Percentiles rank a stretch among this genome's conserved stretches.
phyloP scores from a whole-genome alignment of 1,140 invertebrate species.

The Coelopa frigida region DNA sequence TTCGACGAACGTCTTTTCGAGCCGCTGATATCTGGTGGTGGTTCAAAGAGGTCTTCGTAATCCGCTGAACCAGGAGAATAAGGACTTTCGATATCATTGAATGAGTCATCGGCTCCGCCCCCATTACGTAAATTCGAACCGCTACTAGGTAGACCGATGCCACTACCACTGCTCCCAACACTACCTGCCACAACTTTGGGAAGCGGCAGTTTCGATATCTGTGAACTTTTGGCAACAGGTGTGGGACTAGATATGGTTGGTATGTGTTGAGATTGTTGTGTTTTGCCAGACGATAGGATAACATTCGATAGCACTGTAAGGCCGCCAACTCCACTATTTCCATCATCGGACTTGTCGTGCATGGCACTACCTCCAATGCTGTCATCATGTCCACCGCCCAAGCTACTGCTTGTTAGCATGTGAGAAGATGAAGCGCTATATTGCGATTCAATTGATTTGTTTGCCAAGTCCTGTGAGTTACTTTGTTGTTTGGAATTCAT shows the following conservation, averaged over 20 bases:
- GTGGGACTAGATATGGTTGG: conserved; percentile 37
- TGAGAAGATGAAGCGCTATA: conserved; percentile 15
- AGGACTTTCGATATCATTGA: conserved; percentile 64
- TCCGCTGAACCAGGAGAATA: conserved; percentile 78
- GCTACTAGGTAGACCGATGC: conserved; percentile 11
- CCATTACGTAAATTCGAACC: conserved; percentile 43
- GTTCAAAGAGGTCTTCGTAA: conserved; percentile 79
- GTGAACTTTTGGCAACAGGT: conserved; percentile 23
- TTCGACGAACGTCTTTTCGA: conserved; percentile 15
- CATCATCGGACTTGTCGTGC: conserved; percentile 9
- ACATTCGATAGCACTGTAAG: conserved; percentile 41
- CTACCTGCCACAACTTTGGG: conserved; percentile 28
- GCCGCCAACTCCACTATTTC: conserved; percentile 16
- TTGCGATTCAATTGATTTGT: conserved; percentile 25
- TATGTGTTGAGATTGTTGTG: conserved; percentile 32
- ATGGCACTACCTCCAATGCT: conserved; percentile 5
- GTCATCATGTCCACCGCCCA: conserved; percentile 22
- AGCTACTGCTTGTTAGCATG: conserved; percentile 15
- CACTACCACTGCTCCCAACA: conserved; percentile 31
- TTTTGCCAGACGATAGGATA: conserved; percentile 23
- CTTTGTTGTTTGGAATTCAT: conserved; percentile 40
- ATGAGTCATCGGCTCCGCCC: conserved; percentile 49
- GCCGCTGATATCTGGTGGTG: conserved; percentile 51
- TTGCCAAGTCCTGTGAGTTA: conserved; percentile 27
- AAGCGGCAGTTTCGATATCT: conserved; percentile 35